Evolutionary conservation across 2,888 invertebrate species (phyloP).

Genomic region (Falcaria lacertinaria): DNA sequence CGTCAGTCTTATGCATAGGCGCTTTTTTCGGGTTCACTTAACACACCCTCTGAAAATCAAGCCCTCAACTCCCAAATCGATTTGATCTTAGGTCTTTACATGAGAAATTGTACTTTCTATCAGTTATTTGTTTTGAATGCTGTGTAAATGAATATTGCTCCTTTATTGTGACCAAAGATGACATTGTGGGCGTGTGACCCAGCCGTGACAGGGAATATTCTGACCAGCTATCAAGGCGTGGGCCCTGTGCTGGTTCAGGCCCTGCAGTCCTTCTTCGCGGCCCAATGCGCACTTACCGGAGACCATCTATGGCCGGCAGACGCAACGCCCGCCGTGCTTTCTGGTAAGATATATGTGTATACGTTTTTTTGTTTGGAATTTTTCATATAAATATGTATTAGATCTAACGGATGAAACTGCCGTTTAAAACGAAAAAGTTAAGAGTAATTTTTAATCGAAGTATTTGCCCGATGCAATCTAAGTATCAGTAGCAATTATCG

Average conservation of each 20-base stretch:
- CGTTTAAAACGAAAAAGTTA: no score
- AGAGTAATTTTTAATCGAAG: no score
- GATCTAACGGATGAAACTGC: no score
- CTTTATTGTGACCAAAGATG: background rate
- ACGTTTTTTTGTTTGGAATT: background rate
- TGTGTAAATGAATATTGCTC: background rate
- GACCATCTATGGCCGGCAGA: slow-evolving; percentile 80
- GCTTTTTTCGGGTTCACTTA: no score
- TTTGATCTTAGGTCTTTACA: no score
- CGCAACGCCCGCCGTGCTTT: slow-evolving; percentile 50
- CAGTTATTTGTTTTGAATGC: no score
- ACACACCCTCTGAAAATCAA: no score
- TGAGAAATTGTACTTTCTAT: no score
- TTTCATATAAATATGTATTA: background rate
- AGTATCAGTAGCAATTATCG: no score
- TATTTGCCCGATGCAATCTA: no score
- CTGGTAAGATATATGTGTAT: slow-evolving; percentile 25
- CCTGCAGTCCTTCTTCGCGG: slow-evolving; percentile 78
- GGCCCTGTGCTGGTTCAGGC: slow-evolving; percentile 78
- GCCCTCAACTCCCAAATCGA: no score
- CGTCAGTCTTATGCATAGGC: no score
- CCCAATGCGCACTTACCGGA: slow-evolving; percentile 80
- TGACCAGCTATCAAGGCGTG: slow-evolving; percentile 52
- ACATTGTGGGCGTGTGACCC: slow-evolving; percentile 62
- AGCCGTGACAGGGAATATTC: slow-evolving; percentile 38